These are phyloP conservation scores for Caenorhabditis sp. DNA, from an alignment of 2,888 invertebrate species.

Conservation along the genomic window DNA sequence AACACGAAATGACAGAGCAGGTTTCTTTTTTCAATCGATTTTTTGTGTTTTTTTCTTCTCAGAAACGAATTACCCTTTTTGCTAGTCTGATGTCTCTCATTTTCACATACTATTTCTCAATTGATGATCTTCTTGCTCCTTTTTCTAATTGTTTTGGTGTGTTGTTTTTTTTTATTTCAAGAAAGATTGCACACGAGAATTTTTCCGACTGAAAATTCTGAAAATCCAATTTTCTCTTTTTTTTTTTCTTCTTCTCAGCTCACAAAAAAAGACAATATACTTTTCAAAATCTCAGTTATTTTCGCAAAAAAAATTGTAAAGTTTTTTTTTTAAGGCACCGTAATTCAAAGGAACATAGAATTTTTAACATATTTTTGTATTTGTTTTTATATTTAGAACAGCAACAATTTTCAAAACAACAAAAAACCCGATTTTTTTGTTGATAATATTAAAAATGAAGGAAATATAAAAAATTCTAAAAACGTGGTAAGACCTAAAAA, in stretches of 20 bases:
- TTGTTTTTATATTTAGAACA: too few species aligned
- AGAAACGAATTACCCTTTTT: not conserved
- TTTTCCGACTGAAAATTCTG: not conserved
- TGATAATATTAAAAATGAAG: too few species aligned
- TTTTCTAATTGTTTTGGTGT: not conserved
- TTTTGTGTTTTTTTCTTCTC: not conserved
- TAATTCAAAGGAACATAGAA: too few species aligned
- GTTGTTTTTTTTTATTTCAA: not conserved
- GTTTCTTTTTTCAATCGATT: constrained; percentile 1
- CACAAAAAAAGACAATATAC: too few species aligned
- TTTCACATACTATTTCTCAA: not conserved
- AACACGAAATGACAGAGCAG: constrained; percentile 1
- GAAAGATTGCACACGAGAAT: not conserved
- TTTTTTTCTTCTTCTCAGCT: constrained; percentile 1
- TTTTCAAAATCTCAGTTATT: too few species aligned
- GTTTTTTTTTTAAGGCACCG: too few species aligned
- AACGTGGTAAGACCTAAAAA: too few species aligned
- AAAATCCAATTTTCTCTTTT: constrained; percentile 13
- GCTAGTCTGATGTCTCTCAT: not conserved
- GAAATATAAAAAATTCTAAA: too few species aligned
- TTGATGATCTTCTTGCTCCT: not conserved
- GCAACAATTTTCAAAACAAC: too few species aligned
- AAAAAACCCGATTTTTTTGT: too few species aligned
- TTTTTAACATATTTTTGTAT: too few species aligned
- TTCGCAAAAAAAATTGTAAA: too few species aligned